Evolutionary conservation across 2,113 vertebrate species (phyloP).

Genomic region (Microtus ochrogaster): DNA sequence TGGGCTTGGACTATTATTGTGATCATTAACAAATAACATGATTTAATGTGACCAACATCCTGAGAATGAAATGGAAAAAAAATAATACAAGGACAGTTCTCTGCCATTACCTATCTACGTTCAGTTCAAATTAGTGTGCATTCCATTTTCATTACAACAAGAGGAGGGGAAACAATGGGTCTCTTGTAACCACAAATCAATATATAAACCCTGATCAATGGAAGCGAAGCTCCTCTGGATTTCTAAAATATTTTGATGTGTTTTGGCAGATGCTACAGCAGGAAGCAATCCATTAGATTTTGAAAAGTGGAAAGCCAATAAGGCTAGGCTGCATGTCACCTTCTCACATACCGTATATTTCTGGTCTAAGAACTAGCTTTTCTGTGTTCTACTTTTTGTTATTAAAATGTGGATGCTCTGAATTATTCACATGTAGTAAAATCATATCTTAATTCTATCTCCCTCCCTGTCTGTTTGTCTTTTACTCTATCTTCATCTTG

Average conservation of each 20-base stretch:
- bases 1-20: background rate
- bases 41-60: slow-evolving; percentile 44
- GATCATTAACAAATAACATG: slow-evolving; percentile 41
- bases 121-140: slow-evolving; percentile 50
- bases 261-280: slow-evolving; percentile 77
- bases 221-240: slow-evolving; percentile 50
- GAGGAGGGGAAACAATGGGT: slow-evolving; percentile 63
- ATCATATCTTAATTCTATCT: background rate
- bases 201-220: slow-evolving; percentile 72
- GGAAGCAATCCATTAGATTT: slow-evolving; percentile 80
- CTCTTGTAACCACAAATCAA: slow-evolving; percentile 72
- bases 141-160: slow-evolving; percentile 60
- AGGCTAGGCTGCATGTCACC: slow-evolving; percentile 62
- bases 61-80: slow-evolving; percentile 32
- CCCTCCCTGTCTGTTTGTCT: background rate
- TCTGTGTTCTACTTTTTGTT: slow-evolving; percentile 34
- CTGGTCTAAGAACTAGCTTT: slow-evolving; percentile 53
- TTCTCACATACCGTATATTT: slow-evolving; percentile 54
- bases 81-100: background rate
- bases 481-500: background rate
- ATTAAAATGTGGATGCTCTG: slow-evolving; percentile 2
- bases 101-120: slow-evolving; percentile 47
- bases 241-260: slow-evolving; percentile 77
- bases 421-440: background rate
- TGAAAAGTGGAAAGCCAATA: slow-evolving; percentile 74